Evolutionary conservation across 2,797 vertebrate genomes (phyloP).

Genomic region (Balearica regulorum): DNA sequence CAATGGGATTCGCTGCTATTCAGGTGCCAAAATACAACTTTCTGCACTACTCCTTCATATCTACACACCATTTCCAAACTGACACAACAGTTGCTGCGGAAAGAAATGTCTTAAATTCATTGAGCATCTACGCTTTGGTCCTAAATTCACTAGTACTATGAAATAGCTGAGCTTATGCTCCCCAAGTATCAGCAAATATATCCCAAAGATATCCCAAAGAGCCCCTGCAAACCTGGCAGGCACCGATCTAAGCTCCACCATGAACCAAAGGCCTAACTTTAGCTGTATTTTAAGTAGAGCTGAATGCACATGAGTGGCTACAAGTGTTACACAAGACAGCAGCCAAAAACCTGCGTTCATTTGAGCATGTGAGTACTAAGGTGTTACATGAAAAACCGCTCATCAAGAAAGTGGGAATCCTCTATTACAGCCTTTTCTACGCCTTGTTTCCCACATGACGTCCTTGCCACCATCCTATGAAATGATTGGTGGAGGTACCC

Average conservation of each 20-base stretch:
- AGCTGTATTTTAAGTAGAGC: not conserved
- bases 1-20: not conserved
- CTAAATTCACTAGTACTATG: not conserved
- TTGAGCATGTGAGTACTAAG: not conserved
- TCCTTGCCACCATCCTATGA: not conserved
- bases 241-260: not conserved
- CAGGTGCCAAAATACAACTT: not conserved
- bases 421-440: not conserved
- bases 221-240: not conserved
- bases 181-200: not conserved
- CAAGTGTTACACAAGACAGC: accelerated
- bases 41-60: not conserved
- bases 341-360: not conserved
- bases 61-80: not conserved
- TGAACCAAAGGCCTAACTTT: not conserved
- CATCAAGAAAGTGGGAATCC: not conserved
- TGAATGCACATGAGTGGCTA: not conserved
- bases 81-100: not conserved
- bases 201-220: too few relatives aligned
- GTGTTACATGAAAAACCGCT: not conserved
- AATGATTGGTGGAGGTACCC: not conserved
- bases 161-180: not conserved
- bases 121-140: not conserved
- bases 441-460: not conserved
- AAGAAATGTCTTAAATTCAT: not conserved